Percentiles rank a stretch among this genome's conserved stretches.
Conservation (phyloP, 2,113 vertebrate species). For the Ptychochromis oligacanthus region DNA sequence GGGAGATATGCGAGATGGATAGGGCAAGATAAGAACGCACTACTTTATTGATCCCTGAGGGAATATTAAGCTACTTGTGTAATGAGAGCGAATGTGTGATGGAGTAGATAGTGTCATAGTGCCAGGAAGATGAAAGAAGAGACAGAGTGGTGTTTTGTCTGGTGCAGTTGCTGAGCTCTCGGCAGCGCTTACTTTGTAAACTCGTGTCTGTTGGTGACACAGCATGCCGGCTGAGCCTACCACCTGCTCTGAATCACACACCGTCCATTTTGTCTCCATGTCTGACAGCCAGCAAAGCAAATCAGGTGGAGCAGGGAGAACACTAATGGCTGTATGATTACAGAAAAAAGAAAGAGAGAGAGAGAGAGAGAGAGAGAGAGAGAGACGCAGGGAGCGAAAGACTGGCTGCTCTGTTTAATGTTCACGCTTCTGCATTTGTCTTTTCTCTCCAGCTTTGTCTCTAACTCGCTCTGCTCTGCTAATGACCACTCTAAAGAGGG, state of each 20-base stretch:
- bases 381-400: not conserved
- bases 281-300: conserved; percentile 37
- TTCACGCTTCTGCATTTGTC: conserved; percentile 41
- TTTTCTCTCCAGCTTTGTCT: conserved; percentile 30
- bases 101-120: conserved; percentile 54
- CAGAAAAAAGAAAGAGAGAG: conserved; percentile 22
- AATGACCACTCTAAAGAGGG: conserved; percentile 57
- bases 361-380: not conserved
- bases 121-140: conserved; percentile 53
- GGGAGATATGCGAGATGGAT: conserved; percentile 55
- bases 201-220: conserved; percentile 32
- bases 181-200: conserved; percentile 26
- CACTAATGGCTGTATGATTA: conserved; percentile 55
- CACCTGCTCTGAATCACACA: conserved; percentile 48
- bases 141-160: conserved; percentile 28
- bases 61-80: conserved; percentile 69
- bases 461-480: conserved; percentile 22
- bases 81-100: conserved; percentile 65
- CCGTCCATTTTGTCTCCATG: conserved; percentile 43
- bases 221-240: conserved; percentile 6
- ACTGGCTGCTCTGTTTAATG: conserved; percentile 45
- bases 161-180: conserved; percentile 29
- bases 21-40: conserved; percentile 47
- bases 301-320: conserved; percentile 39
- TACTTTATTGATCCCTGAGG: conserved; percentile 69